Evolutionary conservation across 2,888 invertebrate species (phyloP).

Genomic region (Ischnura elegans): DNA sequence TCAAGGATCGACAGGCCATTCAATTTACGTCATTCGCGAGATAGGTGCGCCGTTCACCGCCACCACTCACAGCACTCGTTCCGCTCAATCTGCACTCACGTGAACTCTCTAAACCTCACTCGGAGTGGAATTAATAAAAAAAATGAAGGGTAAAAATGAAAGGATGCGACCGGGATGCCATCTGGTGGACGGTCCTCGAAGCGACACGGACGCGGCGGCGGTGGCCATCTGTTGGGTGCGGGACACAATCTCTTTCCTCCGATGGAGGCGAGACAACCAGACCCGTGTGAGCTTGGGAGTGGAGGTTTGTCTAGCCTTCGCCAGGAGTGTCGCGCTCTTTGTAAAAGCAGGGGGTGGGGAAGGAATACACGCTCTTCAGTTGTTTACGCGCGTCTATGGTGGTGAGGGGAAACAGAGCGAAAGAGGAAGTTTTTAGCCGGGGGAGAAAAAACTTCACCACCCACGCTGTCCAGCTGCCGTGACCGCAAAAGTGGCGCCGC

Average conservation of each 20-base stretch:
- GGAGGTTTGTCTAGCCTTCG: slow-evolving; percentile 5
- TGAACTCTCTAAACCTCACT: slow-evolving; percentile 4
- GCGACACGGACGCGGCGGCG: slow-evolving; percentile 13
- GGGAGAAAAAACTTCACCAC: not conserved
- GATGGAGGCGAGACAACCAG: not conserved
- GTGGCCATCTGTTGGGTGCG: slow-evolving; percentile 43
- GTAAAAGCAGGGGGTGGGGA: not conserved
- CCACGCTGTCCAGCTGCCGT: slow-evolving; percentile 49
- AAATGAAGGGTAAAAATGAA: too few relatives aligned
- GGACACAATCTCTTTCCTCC: not conserved
- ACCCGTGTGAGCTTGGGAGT: too few relatives aligned
- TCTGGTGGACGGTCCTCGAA: slow-evolving; percentile 9
- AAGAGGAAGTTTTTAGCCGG: too few relatives aligned
- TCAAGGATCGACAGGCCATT: not conserved
- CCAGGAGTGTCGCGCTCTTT: slow-evolving; percentile 11
- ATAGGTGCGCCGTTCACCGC: not conserved
- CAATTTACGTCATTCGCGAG: slow-evolving; percentile 41
- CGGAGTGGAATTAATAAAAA: slow-evolving; percentile 55
- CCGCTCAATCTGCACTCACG: not conserved
- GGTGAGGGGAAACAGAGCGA: too few relatives aligned
- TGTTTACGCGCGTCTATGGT: slow-evolving; percentile 46
- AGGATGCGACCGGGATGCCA: slow-evolving; percentile 13
- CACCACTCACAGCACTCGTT: not conserved
- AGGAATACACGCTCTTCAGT: not conserved
- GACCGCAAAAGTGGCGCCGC: slow-evolving; percentile 48